Base-by-base conservation (phyloP, 2,888 invertebrate species). In the Platypus cylindrus region DNA sequence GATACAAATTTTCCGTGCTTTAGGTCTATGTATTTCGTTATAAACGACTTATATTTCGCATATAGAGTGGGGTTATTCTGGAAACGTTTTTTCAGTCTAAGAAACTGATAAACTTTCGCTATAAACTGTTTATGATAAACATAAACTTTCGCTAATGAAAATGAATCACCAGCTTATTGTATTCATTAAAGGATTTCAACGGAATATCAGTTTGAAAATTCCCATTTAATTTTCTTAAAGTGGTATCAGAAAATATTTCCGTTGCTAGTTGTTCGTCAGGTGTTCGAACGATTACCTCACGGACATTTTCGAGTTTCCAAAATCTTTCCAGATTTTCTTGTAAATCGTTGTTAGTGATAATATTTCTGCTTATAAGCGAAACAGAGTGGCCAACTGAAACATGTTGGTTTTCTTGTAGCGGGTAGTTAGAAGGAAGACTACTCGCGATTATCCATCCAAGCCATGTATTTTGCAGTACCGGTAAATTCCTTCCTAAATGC, bases 371-470 rank as follows among this genome's bases (percentile, higher is more conserved):
- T n/a, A n/a, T n/a, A n/a, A n/a, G n/a, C n/a, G n/a, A n/a, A n/a
- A n/a, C n/a, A n/a, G n/a, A n/a, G n/a, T n/a, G n/a, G n/a, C n/a
- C n/a, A n/a, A n/a, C n/a, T n/a, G n/a, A n/a, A n/a, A n/a, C n/a
- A n/a, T n/a, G n/a, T n/a, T n/a, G n/a, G n/a, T n/a, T n/a, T n/a
- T n/a, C n/a, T n/a, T n/a, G n/a, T n/a, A n/a, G n/a, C n/a, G n/a
- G n/a, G n/a, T n/a, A n/a, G n/a, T n/a, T n/a, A n/a, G n/a, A n/a
- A 34, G 26, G 2, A 29, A 22, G 22, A 2, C 14, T 28, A 8
- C 28, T 33, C 15, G 32, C 33, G n/a, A 37, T 3, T 5, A 37
- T 17, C 37, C 37, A 37, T 15, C 37, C 37, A 16, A 32, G 15
- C 8, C 29, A 24, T 2, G 32, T 36, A n/a, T 37, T 37, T 5